These are phyloP conservation scores for Tor tambroides DNA, from an alignment of 2,113 vertebrate genomes.

Conservation along the genomic window DNA sequence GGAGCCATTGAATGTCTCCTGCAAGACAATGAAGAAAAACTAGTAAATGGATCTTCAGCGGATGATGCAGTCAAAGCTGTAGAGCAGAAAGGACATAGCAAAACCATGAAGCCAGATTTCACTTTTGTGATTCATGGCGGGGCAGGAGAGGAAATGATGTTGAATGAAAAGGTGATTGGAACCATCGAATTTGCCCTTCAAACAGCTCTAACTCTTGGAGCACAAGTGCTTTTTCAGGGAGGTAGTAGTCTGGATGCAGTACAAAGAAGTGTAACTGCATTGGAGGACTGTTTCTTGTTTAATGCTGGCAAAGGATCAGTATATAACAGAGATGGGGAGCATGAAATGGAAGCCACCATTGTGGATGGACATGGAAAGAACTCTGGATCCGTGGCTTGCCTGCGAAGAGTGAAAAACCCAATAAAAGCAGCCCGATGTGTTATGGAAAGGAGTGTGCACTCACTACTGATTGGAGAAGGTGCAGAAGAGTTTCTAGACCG, in stretches of 20 bases:
- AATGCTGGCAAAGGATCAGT: conserved; percentile 81
- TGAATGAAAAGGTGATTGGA: conserved; percentile 67
- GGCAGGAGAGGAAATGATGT: conserved; percentile 75
- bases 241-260: conserved; percentile 78
- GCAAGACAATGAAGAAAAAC: conserved; percentile 57
- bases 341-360: conserved; percentile 79
- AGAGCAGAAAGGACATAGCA: conserved; percentile 29
- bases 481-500: conserved; percentile 74
- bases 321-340: conserved; percentile 75
- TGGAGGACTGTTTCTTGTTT: conserved; percentile 81
- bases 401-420: conserved; percentile 76
- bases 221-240: conserved; percentile 67
- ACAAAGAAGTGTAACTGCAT: conserved; percentile 75
- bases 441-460: conserved; percentile 77
- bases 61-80: not conserved
- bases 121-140: conserved; percentile 79
- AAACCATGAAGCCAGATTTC: conserved; percentile 60
- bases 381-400: conserved; percentile 77
- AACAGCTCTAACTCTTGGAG: conserved; percentile 72
- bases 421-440: conserved; percentile 77
- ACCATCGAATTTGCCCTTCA: conserved; percentile 77
- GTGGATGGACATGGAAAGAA: conserved; percentile 70
- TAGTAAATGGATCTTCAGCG: conserved; percentile 43
- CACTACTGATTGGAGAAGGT: conserved; percentile 74
- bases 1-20: conserved; percentile 73